These are phyloP conservation scores for Lamellibrachia luymesi DNA, from an alignment of 1,140 invertebrate species.

Conservation along the genomic window DNA sequence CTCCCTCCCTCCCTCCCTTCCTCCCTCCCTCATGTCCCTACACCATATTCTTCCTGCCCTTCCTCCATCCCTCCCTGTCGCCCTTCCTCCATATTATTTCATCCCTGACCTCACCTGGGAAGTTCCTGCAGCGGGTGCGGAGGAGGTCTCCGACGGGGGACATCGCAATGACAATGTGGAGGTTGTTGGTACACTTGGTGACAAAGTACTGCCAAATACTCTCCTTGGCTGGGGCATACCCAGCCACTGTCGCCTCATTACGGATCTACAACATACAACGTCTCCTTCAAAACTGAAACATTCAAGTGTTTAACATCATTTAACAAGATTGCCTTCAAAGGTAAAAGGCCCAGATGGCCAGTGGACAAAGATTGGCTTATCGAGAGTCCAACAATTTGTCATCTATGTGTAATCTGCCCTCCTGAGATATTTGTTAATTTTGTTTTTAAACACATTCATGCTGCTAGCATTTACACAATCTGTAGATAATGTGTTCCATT, in stretches of 20 bases:
- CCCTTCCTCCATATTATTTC: background rate
- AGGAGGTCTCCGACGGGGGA: slow-evolving; percentile 58
- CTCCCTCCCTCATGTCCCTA: background rate
- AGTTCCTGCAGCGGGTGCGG: slow-evolving; percentile 57
- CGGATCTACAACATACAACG: slow-evolving; percentile 57
- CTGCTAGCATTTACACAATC: too few species aligned
- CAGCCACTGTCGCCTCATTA: slow-evolving; percentile 68
- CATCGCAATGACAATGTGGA: slow-evolving; percentile 60
- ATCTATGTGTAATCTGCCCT: too few species aligned
- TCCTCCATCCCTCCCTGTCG: background rate
- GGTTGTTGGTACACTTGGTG: slow-evolving; percentile 61
- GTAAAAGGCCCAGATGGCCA: too few species aligned
- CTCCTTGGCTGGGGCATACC: slow-evolving; percentile 67
- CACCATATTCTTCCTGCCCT: background rate
- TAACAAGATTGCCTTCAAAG: too few species aligned
- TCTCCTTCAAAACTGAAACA: too few species aligned
- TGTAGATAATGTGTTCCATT: too few species aligned
- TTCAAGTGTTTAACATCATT: too few species aligned
- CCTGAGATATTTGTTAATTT: too few species aligned
- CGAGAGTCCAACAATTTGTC: too few species aligned
- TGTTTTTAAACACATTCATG: too few species aligned
- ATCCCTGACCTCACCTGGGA: slow-evolving; percentile 47
- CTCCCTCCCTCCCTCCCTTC: background rate
- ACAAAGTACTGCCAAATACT: slow-evolving; percentile 60
- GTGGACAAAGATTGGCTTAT: too few species aligned